phyloP scores from a whole-genome alignment of 1,140 invertebrate species.

The Potamilus streckersoni region DNA sequence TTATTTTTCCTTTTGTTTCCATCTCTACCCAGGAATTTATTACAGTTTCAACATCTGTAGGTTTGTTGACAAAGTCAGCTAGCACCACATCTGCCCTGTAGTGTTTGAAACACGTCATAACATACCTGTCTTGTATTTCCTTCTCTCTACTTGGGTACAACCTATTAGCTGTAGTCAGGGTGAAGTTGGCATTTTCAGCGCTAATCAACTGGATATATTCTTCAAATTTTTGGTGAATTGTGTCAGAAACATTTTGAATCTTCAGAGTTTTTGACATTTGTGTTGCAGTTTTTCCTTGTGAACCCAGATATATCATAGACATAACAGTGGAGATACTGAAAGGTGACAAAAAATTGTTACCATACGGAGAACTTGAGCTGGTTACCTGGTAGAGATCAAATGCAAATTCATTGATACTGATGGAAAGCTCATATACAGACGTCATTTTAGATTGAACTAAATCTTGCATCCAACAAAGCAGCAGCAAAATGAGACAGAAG shows the following conservation, averaged over 20 bases:
- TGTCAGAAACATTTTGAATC: constrained; percentile 4
- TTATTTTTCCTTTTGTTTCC: constrained; percentile 77
- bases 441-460: not conserved
- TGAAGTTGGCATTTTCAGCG: constrained; percentile 6
- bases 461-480: not conserved
- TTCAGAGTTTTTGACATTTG: constrained; percentile 19
- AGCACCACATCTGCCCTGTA: constrained; percentile 7
- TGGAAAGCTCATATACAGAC: not conserved
- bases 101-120: not conserved
- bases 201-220: constrained; percentile 3
- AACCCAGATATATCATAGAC: constrained; percentile 24
- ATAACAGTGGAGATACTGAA: constrained; percentile 20
- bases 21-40: constrained; percentile 79
- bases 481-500: too few relatives aligned
- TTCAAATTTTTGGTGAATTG: constrained; percentile 11
- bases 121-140: constrained; percentile 10
- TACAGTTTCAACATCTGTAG: constrained; percentile 26
- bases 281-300: constrained; percentile 20
- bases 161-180: constrained; percentile 11
- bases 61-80: constrained; percentile 6
- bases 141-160: constrained; percentile 12
- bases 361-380: not conserved
- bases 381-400: constrained; percentile 8
- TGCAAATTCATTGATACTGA: constrained; percentile 12
- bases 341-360: constrained; percentile 16